Percentiles rank a stretch among this genome's conserved stretches.
These are phyloP conservation scores for Patella depressa DNA, from an alignment of 2,888 invertebrate species.

Conservation along the genomic window DNA sequence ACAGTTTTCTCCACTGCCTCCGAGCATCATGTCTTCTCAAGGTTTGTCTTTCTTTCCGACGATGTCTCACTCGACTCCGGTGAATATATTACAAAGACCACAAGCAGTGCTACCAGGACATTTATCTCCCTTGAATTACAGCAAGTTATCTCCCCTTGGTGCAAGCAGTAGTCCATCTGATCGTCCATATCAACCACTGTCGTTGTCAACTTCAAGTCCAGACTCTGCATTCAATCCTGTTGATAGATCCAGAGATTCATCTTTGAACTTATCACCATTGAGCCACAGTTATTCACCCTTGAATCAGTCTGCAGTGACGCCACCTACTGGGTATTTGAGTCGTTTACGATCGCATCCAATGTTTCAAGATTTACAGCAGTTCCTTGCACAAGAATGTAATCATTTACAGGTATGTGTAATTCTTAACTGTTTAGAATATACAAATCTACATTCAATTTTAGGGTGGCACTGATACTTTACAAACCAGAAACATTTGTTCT, in stretches of 20 bases:
- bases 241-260: neutral
- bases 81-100: neutral
- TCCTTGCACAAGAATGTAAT: constrained; percentile 49
- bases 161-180: neutral
- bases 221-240: neutral
- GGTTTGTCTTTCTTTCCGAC: neutral
- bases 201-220: neutral
- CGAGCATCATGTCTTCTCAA: neutral
- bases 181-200: constrained; percentile 3
- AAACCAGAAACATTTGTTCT: too few relatives aligned
- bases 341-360: constrained; percentile 53
- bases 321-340: constrained; percentile 33
- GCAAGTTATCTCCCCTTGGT: constrained; percentile 8
- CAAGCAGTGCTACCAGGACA: neutral
- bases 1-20: neutral
- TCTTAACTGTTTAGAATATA: neutral
- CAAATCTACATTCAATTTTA: neutral
- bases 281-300: neutral
- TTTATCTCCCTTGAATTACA: constrained; percentile 10
- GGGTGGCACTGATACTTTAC: too few relatives aligned
- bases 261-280: neutral
- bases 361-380: constrained; percentile 51
- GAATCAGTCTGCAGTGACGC: constrained; percentile 10
- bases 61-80: neutral
- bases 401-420: constrained; percentile 39